Evolutionary conservation across 2,888 invertebrate species (phyloP), one percentile per base, ranked within the genome.

Genomic region (Azorinus chamasolen): DNA sequence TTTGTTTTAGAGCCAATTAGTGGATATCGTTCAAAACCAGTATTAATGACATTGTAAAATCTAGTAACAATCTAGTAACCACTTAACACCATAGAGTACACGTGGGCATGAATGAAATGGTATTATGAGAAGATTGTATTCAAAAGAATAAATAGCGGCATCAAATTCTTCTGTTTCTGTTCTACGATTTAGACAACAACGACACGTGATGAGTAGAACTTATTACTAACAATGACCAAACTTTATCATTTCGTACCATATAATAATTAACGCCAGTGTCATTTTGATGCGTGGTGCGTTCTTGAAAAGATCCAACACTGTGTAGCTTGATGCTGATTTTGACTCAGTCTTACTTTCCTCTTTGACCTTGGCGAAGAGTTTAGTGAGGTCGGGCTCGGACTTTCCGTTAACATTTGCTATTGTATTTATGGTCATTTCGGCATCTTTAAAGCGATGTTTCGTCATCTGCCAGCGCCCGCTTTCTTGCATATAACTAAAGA

Each of bases 381-480:
- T 66, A 2, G 55, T 57, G 12, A 76, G 39, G 25, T 71, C 62
- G 12, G 76, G 76, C 48, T 57, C 57, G 1, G 55, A 32, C 16
- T 27, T 51, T 5, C 50, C 20, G 43, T 76, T 76, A 3, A 71
- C 46, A 3, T 27, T 41, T 6, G 76, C 65, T 16, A 76, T 71
- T 32, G 37, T 24, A 12, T 25, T 24, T 2, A 76, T 62, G 2
- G 71, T 62, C 5, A 20, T 51, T 18, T 71, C 66, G 0, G 76
- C 76, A 10, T 61, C 53, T 51, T 43, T 48, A 32, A 61, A 71
- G 12, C 53, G 50, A 22, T 65, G 43, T 25, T 58, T 64, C 0
- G 76, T 71, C 6, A 76, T 71, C 41, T 71, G 50, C 76, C 76
- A 76, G 2, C 76, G 76, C 53, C 65, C 70, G 53, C 76, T 76